Base-by-base conservation (phyloP, 2,888 invertebrate genomes). In the Acleris cristana region DNA sequence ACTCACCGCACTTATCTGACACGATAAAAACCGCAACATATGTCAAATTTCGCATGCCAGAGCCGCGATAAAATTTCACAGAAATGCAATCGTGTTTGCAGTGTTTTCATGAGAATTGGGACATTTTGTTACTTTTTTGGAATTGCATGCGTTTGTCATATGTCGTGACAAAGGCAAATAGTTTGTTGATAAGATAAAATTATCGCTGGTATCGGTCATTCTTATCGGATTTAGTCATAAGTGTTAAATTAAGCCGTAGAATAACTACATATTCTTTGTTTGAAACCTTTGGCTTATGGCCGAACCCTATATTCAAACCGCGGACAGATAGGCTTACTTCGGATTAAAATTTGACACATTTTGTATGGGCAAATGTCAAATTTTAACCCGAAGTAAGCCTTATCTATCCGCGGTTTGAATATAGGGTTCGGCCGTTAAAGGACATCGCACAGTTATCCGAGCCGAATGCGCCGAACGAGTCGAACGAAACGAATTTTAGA, bases 1-100 rank as follows among this genome's bases (percentile, higher is more conserved):
- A 71, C 74, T 70, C 65, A 64, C 49, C 65, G 52, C 62, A 19
- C 21, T 58, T 67, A 58, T 63, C 58, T 45, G 48, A 40, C 34
- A 44, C 49, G 63, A 67, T 63, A 63, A 63, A 53, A 57, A 54
- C 53, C 48, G 62, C 62, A 26, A 56, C 56, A 57, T 56, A 44
- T 55, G 51, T 51, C 56, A 60, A 26, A 56, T 61, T 51, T 61
- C 26, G 64, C 64, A 26, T 56, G 19, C 60, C 56, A 56, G 26
- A 21, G 30, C 44, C 44, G 14, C 56, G 65, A 66, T 66, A 66
- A 66, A 30, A 44, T 23, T 10, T 40, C 21, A 56, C 21, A 26
- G 14, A 56, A 66, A 44, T 55, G 56, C 60, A 65, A 14, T 58
- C 30, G 26, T n/a, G n/a, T 56, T n/a, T 48, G n/a, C 51, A 12